These are phyloP conservation scores for Chelonus formosanus DNA, from an alignment of 2,888 invertebrate genomes.

Conservation along the genomic window DNA sequence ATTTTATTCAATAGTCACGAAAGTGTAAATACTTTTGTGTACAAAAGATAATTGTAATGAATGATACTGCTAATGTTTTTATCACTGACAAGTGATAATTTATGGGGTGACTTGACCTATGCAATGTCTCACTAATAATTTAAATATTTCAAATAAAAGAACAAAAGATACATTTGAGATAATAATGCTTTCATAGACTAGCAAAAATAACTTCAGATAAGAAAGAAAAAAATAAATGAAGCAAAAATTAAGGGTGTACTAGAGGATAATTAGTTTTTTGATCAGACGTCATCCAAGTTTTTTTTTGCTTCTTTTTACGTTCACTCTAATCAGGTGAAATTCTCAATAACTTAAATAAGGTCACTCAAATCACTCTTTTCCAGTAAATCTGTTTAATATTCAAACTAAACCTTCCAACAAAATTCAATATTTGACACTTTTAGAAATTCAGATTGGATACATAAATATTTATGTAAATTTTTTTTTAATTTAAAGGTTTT, in stretches of 20 bases:
- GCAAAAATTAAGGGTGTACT: conserved; percentile 43
- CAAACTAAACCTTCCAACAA: too few relatives aligned
- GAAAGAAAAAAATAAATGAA: too few relatives aligned
- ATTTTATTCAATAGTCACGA: conserved; percentile 39
- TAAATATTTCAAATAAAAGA: conserved; percentile 1
- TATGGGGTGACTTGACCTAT: conserved; percentile 5
- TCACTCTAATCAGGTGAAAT: conserved; percentile 1
- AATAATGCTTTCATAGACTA: too few relatives aligned
- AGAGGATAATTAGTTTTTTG: conserved; percentile 60
- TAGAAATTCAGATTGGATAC: too few relatives aligned
- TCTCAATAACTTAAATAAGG: conserved; percentile 24
- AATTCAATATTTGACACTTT: too few relatives aligned
- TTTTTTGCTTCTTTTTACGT: background rate
- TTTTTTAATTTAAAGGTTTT: too few relatives aligned
- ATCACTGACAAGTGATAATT: background rate
- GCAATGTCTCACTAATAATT: background rate
- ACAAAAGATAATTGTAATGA: conserved; percentile 43
- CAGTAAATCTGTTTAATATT: too few relatives aligned
- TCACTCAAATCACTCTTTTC: too few relatives aligned
- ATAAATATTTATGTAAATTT: too few relatives aligned
- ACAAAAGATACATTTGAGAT: conserved; percentile 11
- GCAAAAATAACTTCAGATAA: too few relatives aligned
- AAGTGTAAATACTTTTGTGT: conserved; percentile 36
- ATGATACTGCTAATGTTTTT: conserved; percentile 36
- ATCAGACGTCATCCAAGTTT: conserved; percentile 51